phyloP scores from a whole-genome alignment of 2,888 invertebrate species.

The Balanococcus diminutus region DNA sequence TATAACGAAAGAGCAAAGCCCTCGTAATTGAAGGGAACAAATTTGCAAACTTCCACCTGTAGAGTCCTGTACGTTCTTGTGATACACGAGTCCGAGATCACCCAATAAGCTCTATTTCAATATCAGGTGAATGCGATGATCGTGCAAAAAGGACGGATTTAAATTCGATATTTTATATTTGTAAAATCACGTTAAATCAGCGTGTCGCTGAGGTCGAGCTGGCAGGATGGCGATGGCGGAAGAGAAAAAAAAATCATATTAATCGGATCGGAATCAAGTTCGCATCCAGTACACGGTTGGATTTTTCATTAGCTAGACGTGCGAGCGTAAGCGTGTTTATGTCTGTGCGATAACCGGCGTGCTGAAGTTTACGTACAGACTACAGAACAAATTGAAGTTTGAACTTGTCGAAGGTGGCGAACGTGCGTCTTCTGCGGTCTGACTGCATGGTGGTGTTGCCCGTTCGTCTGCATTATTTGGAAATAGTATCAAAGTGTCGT shows the following conservation, averaged over 20 bases:
- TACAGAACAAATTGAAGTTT: background rate
- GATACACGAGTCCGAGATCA: background rate
- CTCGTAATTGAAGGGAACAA: too few species aligned
- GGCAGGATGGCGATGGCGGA: background rate
- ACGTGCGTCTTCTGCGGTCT: background rate
- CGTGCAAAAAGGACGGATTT: background rate
- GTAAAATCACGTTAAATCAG: background rate
- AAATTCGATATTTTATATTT: background rate
- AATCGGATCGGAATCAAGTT: background rate
- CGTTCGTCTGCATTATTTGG: background rate
- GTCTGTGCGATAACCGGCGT: background rate
- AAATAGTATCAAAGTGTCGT: background rate
- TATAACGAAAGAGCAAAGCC: background rate
- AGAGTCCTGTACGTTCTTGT: too few species aligned
- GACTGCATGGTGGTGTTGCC: background rate
- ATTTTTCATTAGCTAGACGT: background rate
- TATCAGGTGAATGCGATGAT: background rate
- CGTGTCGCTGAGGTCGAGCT: background rate
- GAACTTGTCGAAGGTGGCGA: background rate
- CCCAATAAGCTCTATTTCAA: background rate
- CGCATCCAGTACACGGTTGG: background rate
- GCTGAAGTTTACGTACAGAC: background rate
- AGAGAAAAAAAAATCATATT: background rate
- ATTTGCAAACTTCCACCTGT: too few species aligned
- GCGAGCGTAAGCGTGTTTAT: background rate